Evolutionary conservation across 37 sponge, comb jelly and placozoan genomes (phyloP).

Genomic region (Beroe ovata): DNA sequence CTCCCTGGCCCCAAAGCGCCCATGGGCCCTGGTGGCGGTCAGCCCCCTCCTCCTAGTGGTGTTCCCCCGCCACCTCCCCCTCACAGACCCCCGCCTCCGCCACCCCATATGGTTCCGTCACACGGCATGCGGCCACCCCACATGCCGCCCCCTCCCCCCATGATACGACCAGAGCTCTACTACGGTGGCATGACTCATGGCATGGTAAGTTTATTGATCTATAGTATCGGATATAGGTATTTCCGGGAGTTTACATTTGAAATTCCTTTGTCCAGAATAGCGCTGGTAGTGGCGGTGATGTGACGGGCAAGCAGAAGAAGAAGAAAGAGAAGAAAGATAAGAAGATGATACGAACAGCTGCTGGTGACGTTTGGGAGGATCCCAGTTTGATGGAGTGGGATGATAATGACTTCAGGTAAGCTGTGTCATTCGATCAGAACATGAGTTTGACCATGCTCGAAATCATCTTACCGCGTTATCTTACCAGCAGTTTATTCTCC

Average conservation of each 20-base stretch:
- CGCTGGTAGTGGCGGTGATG: neutral
- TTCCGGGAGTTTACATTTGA: too few relatives aligned
- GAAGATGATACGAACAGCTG: slow-evolving; percentile 81
- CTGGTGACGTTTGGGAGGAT: slow-evolving; percentile 90
- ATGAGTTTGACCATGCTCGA: too few relatives aligned
- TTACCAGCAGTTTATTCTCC: too few relatives aligned
- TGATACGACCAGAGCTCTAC: slow-evolving; percentile 4
- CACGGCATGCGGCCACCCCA: slow-evolving; percentile 11
- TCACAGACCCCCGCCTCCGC: slow-evolving; percentile 38
- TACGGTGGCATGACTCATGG: slow-evolving; percentile 21
- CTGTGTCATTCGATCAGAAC: neutral
- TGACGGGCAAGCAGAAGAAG: slow-evolving; percentile 25
- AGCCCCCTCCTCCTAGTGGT: neutral
- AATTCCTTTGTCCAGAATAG: too few relatives aligned
- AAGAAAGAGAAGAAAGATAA: slow-evolving; percentile 70
- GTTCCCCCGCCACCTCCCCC: slow-evolving; percentile 1
- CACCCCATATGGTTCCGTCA: neutral
- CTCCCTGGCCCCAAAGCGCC: slow-evolving; percentile 28
- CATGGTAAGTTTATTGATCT: neutral
- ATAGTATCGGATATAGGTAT: too few relatives aligned
- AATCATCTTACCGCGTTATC: too few relatives aligned
- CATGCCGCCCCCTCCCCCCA: slow-evolving; percentile 52
- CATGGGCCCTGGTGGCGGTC: neutral
- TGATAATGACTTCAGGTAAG: slow-evolving; percentile 71
- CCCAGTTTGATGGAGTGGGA: slow-evolving; percentile 92